These are phyloP conservation scores for Remorina albescens DNA, from an alignment of 2,797 vertebrate species.

Conservation along the genomic window DNA sequence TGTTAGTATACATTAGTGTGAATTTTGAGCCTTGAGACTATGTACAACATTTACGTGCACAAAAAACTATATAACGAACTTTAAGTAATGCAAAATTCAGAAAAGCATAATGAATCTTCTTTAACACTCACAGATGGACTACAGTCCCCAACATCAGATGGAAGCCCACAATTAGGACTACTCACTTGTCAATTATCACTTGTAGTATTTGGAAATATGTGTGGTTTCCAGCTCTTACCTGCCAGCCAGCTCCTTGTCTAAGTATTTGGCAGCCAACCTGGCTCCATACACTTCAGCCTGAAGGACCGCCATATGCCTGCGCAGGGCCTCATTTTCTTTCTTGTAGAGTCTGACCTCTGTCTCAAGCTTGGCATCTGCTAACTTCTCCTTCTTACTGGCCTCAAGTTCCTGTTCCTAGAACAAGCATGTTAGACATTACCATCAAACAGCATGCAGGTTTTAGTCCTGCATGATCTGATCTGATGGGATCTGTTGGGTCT, in stretches of 20 bases:
- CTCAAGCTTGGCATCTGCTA: conserved; percentile 92
- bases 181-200: neutral
- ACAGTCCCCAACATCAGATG: too few species aligned
- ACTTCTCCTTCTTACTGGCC: conserved; percentile 94
- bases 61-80: too few species aligned
- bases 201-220: neutral
- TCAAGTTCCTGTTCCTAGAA: conserved; percentile 93
- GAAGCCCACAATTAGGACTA: too few species aligned
- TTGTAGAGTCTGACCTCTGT: conserved; percentile 91
- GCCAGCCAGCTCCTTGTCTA: conserved; percentile 98
- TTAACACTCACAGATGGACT: too few species aligned
- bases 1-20: too few species aligned
- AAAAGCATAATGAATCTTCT: too few species aligned
- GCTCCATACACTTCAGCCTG: conserved; percentile 98
- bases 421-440: conserved; percentile 3
- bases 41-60: too few species aligned
- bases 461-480: too few species aligned
- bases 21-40: too few species aligned
- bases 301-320: conserved; percentile 96
- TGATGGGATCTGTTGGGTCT: too few species aligned
- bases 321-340: conserved; percentile 97
- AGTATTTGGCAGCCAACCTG: conserved; percentile 95
- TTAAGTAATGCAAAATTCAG: too few species aligned
- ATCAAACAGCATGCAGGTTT: neutral
- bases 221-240: conserved; percentile 81